phyloP scores from a whole-genome alignment of 2,113 vertebrate genomes.

The Mirza zaza region DNA sequence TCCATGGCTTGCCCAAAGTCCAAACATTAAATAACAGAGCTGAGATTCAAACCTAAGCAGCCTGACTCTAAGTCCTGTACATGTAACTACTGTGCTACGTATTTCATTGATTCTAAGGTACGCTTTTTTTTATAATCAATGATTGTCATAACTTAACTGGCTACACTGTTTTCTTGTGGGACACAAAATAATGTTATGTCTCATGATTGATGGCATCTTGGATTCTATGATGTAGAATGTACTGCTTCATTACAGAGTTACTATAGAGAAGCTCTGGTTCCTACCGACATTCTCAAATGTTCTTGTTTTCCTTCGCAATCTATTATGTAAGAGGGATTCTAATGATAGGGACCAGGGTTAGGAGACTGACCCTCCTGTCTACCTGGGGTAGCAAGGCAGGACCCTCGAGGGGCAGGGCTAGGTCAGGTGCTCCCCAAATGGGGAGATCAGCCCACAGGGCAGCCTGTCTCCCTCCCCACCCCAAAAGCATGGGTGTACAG shows the following conservation, averaged over 20 bases:
- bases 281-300: not conserved
- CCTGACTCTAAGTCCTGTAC: not conserved
- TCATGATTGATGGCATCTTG: not conserved
- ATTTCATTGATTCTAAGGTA: not conserved
- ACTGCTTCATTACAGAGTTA: not conserved
- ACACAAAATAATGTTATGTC: not conserved
- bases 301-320: not conserved
- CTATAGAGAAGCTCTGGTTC: not conserved
- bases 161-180: not conserved
- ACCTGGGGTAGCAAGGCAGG: not conserved
- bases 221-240: not conserved
- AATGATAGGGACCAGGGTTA: not conserved
- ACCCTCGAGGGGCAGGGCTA: not conserved
- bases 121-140: not conserved
- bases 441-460: no score
- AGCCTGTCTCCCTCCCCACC: not conserved
- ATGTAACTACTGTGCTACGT: not conserved
- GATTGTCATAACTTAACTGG: not conserved
- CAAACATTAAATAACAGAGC: not conserved
- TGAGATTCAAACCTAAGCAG: not conserved
- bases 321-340: not conserved
- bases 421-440: not conserved
- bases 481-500: not conserved
- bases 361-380: not conserved
- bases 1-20: not conserved